A percentile compares a stretch with the other conserved stretches of the same genome.
These are phyloP conservation scores for Laticauda colubrina DNA, from an alignment of 2,113 vertebrate genomes.

Conservation along the genomic window DNA sequence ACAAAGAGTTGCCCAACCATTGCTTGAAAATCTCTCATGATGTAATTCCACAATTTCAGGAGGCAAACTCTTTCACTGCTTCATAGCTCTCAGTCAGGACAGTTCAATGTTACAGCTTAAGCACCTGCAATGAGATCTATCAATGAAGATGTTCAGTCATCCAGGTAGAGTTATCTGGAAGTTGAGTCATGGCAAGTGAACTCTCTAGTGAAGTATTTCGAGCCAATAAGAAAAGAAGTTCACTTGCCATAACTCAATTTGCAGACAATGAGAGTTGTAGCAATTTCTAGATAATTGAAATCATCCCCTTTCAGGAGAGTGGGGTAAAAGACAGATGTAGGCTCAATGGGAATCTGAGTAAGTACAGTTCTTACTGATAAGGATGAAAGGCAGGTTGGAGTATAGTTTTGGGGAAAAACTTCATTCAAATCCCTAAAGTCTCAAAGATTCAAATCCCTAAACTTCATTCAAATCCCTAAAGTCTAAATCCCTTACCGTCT, in stretches of 20 bases:
- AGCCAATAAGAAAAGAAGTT: neutral
- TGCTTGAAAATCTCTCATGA: neutral
- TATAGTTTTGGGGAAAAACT: neutral
- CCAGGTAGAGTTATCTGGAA: neutral
- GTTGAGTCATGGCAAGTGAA: neutral
- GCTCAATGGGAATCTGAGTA: neutral
- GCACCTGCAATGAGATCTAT: neutral
- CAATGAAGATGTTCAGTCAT: neutral
- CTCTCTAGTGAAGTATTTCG: neutral
- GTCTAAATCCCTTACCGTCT: neutral
- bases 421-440: neutral
- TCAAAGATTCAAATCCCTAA: neutral
- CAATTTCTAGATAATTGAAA: neutral
- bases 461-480: neutral
- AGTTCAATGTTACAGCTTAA: neutral
- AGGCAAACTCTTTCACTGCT: neutral
- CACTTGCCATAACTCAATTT: neutral
- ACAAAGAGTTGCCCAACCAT: too few relatives aligned
- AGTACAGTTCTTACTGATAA: neutral
- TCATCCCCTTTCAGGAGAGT: neutral
- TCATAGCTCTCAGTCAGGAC: neutral
- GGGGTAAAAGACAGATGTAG: neutral
- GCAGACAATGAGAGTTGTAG: neutral
- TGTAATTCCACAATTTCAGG: neutral
- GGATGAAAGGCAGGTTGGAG: neutral